Evolutionary conservation across 2,888 invertebrate genomes (phyloP), one percentile per base, ranked within the genome.

Genomic region (Cryptosula pallasiana): DNA sequence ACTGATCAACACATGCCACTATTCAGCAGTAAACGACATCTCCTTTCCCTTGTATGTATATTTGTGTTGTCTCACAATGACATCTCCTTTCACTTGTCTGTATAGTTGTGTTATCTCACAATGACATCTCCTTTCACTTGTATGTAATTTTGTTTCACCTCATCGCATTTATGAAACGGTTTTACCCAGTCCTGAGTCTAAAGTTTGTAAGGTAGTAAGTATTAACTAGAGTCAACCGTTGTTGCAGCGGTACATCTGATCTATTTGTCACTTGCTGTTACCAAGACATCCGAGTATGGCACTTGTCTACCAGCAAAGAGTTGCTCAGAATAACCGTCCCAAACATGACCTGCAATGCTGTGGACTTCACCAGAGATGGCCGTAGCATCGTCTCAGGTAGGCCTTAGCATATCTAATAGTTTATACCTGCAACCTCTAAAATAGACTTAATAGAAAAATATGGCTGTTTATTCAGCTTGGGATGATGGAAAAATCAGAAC

Each of bases 221-320:
- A n/a, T n/a, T n/a, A n/a, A n/a, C n/a, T n/a, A n/a, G n/a, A n/a
- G n/a, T n/a, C n/a, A n/a, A n/a, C n/a, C 5, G n/a, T 32, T 9
- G 32, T 73, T 69, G 0, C 78, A 93, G 93, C 73, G 88, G 90
- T 74, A 91, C 90, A 85, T 91, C 92, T 0, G 90, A 91, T 73
- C 91, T 95, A 72, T 94, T 95, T 85, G 93, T 93, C 55, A 94
- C 94, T 0, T 92, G 91, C 55, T 91, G 94, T 72, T 89, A 90
- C 79, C 90, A 94, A 79, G 91, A 92, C 78, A 90, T 95, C 71
- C 88, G 95, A 72, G 89, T 95, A 74, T 96, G 95, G 95, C 90
- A 91, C 76, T 86, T 90, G 71, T 86, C 86, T 57, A 89, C 90
- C 0, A 89, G 90, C 78, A 90, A 90, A 80, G 95, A 96, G 86